These are phyloP conservation scores for Empidonax traillii DNA, from an alignment of 2,113 vertebrate genomes.

Conservation along the genomic window DNA sequence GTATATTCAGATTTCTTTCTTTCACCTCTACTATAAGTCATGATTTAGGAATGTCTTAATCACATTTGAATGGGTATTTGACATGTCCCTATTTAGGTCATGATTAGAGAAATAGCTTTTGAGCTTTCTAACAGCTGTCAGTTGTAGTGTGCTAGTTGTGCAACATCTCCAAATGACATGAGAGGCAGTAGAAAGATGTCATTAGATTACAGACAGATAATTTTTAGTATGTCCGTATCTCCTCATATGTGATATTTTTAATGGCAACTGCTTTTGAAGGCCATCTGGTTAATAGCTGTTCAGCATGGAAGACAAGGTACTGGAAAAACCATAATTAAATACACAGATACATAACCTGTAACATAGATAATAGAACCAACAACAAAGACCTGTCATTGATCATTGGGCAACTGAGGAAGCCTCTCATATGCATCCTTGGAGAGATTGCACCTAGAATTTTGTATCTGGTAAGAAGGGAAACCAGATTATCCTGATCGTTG, in stretches of 20 bases:
- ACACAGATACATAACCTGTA: not conserved
- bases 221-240: not conserved
- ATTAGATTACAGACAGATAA: not conserved
- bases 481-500: not conserved
- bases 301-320: not conserved
- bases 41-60: not conserved
- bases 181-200: not conserved
- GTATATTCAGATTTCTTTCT: not conserved
- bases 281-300: not conserved
- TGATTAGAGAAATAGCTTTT: not conserved
- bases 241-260: not conserved
- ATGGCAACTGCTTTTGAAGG: not conserved
- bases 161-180: not conserved
- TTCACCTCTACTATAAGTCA: not conserved
- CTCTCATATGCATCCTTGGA: not conserved
- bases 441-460: not conserved
- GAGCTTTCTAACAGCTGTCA: not conserved
- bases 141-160: not conserved
- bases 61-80: not conserved
- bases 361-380: not conserved
- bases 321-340: not conserved
- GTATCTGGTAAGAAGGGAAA: not conserved
- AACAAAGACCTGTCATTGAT: not conserved
- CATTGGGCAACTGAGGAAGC: not conserved
- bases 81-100: not conserved